Evolutionary conservation across 2,797 vertebrate genomes (phyloP), one percentile per base, ranked within the genome.

Genomic region (Enteromius trimaculatus): DNA sequence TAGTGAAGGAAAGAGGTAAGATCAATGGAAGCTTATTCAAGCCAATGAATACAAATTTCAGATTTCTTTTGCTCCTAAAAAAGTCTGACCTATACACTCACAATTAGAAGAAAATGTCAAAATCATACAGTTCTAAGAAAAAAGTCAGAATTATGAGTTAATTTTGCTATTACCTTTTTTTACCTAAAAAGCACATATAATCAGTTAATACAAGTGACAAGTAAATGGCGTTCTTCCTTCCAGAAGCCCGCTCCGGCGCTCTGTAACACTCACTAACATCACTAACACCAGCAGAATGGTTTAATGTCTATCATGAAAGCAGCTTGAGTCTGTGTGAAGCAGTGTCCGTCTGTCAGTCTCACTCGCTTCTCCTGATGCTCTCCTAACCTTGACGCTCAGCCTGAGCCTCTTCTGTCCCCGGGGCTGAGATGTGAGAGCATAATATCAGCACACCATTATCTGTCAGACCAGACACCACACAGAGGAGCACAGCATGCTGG

Each of bases 381-480:
- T 65, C 26, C 10, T 69, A 58, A 80, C 65, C 78, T 80, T 80
- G 64, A 79, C 29, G 9, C 19, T 49, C 44, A 6, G 21, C 8
- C 16, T 5, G 64, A 39, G 65, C 4, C 31, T 39, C 19, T 29
- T 55, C 49, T 55, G 34, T 39, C 65, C 65, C 65, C 39, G 8
- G 26, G 49, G 78, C 78, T 23, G n/a, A 39, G 65, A 70, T 26
- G 49, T 55, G 78, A 80, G 70, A 70, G n/a, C 34, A 69, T 55
- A 80, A 80, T 70, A 55, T 19, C 29, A 37, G 47, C 31, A 17
- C 78, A 55, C 16, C 78, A 80, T 70, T 69, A 69, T 69, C 78
- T 69, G 23, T 55, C 23, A 78, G 42, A 34, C 23, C 78, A 70
- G 78, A 80, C 49, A 13, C 19, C 78, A 69, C 42, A 47, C 64